Base-by-base conservation (phyloP, 1,140 invertebrate species). In the Eubasilissa regina region DNA sequence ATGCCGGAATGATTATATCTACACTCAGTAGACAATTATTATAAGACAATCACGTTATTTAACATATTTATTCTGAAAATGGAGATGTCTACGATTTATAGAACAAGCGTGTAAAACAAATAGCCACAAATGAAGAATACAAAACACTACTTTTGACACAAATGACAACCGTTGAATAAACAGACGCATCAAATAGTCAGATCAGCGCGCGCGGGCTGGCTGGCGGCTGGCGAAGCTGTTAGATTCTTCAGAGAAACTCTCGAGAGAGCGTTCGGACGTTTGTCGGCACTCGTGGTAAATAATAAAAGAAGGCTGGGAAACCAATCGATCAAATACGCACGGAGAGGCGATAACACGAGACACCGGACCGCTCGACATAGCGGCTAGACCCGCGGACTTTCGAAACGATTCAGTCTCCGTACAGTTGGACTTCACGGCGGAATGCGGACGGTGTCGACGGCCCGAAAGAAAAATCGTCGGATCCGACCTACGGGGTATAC, bases 291-390 rank as follows among this genome's bases (percentile, higher is more conserved):
- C 7, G 43, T 44, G 64, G 45, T 77, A 77, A 77, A 77, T 77
- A 77, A 77, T 77, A 68, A 47, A 77, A 76, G 44, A 68, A 56
- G 44, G 25, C 64, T 19, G 21, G 17, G 21, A 45, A 4, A 25
- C 7, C 10, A 56, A 77, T 77, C 60, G 75, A 77, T 77, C 75
- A 77, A 77, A 68, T 47, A 77, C 62, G 62, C 60, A n/a, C 12
- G 13, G 44, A 64, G 15, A 48, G 43, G 35, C 60, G 43, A 44
- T 47, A 4, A 70, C 66, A 17, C 66, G 45, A 47, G 9, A 47
- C 43, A 70, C 60, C 25, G 17, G 44, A 70, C 15, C 56, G 47
- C 43, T 45, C 0, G 47, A 70, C 66, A 70, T 11, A 3, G 8
- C 48, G 56, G 12, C 19, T 60, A 15, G 56, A 60, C n/a, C 12